These are phyloP conservation scores for Odontophorus gujanensis DNA, from an alignment of 2,113 vertebrate species.

Conservation along the genomic window DNA sequence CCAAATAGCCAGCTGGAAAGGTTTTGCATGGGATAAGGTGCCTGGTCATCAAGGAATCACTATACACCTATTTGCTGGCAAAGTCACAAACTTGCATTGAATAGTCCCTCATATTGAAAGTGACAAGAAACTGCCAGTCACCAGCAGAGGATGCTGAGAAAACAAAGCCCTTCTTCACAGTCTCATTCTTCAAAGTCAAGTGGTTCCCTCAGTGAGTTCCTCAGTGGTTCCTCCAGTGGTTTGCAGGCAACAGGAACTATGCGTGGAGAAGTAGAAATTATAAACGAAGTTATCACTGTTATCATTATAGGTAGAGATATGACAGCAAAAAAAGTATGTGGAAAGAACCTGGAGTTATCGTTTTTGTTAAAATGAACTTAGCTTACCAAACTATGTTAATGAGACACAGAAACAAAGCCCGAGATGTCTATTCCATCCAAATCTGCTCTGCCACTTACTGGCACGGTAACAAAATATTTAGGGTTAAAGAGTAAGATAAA, in stretches of 20 bases:
- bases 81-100: not conserved
- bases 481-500: constrained; percentile 18
- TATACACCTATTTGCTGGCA: not conserved
- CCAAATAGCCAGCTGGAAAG: not conserved
- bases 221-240: constrained; percentile 33
- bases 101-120: not conserved
- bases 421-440: not conserved
- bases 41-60: not conserved
- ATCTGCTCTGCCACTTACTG: constrained; percentile 10
- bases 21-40: not conserved
- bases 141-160: constrained; percentile 24
- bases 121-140: constrained; percentile 10
- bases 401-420: not conserved
- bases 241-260: constrained; percentile 1
- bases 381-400: not conserved
- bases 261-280: not conserved
- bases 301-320: not conserved
- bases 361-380: not conserved
- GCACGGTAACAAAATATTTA: constrained; percentile 7
- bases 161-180: constrained; percentile 15
- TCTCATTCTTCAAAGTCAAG: constrained; percentile 27
- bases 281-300: constrained; percentile 1
- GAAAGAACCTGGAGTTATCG: not conserved
- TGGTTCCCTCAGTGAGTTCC: not conserved
- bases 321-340: not conserved